phyloP scores from a whole-genome alignment of 1,140 invertebrate species.

The Aphaenogaster ashmeadi region DNA sequence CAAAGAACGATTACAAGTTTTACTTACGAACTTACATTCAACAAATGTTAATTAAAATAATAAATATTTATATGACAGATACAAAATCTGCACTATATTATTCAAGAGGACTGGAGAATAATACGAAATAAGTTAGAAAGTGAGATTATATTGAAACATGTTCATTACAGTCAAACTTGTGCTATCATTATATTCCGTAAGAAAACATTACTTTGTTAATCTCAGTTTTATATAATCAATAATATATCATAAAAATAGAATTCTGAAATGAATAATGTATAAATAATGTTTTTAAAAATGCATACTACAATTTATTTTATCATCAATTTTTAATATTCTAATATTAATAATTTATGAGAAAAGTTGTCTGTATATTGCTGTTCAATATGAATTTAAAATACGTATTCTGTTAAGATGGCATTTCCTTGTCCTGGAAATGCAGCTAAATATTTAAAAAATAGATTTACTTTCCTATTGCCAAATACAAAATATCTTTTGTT shows the following conservation, averaged over 20 bases:
- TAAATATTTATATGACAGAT: constrained; percentile 30
- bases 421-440: not conserved
- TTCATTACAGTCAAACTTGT: not conserved
- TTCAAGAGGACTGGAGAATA: constrained; percentile 36
- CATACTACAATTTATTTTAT: too few relatives aligned
- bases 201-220: not conserved
- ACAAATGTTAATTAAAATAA: not conserved
- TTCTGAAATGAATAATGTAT: not conserved
- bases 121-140: constrained; percentile 31
- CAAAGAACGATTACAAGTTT: not conserved
- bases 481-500: not conserved
- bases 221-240: not conserved
- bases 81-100: not conserved
- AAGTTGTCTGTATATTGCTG: not conserved
- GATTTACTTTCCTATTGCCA: not conserved
- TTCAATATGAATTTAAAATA: not conserved
- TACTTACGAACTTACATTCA: not conserved
- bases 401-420: not conserved
- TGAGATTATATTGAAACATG: constrained; percentile 28
- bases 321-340: too few relatives aligned
- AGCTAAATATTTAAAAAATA: not conserved
- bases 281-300: not conserved
- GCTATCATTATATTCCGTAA: not conserved
- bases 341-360: too few relatives aligned
- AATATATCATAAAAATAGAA: not conserved